phyloP scores from a whole-genome alignment of 2,113 vertebrate species.

The Willisornis vidua region DNA sequence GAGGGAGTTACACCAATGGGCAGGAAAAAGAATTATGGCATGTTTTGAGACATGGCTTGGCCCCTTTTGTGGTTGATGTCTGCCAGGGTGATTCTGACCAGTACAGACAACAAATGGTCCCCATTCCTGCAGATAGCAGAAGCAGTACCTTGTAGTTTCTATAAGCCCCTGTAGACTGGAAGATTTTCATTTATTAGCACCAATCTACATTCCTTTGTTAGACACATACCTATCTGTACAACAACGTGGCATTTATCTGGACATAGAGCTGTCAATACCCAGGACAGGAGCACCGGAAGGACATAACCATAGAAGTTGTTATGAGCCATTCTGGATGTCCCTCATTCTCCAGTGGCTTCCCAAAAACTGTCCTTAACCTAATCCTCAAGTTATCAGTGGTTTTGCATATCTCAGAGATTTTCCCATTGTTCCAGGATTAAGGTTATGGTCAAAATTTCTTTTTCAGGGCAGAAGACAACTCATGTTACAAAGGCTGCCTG shows the following conservation, averaged over 20 bases:
- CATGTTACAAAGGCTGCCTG: background rate
- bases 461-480: background rate
- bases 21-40: background rate
- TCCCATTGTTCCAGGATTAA: background rate
- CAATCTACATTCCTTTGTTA: background rate
- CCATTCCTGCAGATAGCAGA: background rate
- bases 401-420: background rate
- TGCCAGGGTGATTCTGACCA: background rate
- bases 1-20: background rate
- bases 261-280: accelerated
- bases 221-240: background rate
- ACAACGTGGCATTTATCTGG: background rate
- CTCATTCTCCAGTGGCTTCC: background rate
- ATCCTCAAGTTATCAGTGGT: background rate
- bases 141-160: background rate
- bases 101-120: background rate
- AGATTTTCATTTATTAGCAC: background rate
- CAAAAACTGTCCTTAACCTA: background rate
- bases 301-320: background rate
- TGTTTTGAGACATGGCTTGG: background rate
- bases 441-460: background rate
- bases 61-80: background rate
- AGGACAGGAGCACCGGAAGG: background rate
- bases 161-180: background rate
- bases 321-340: background rate